These are phyloP conservation scores for Stichopus chloronotus DNA, from an alignment of 35 echinoderm and acorn worm species.

Conservation along the genomic window DNA sequence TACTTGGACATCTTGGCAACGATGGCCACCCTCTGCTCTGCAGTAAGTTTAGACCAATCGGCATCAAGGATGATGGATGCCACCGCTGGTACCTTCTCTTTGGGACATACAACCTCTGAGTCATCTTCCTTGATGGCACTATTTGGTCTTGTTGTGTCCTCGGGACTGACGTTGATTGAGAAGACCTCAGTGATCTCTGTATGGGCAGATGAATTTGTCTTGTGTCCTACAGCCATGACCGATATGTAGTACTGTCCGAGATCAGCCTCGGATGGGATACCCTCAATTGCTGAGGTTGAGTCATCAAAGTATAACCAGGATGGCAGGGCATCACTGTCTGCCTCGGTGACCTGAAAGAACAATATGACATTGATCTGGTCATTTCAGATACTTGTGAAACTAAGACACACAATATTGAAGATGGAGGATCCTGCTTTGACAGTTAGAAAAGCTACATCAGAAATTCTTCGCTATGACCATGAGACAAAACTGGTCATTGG, in stretches of 20 bases:
- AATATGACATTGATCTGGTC: conserved; percentile 18
- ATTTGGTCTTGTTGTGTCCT: conserved; percentile 39
- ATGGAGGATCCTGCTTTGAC: too few relatives aligned
- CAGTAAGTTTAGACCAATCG: conserved; percentile 76
- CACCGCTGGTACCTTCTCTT: conserved; percentile 71
- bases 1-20: conserved; percentile 92
- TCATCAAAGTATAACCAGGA: conserved; percentile 83
- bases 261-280: conserved; percentile 93
- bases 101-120: conserved; percentile 64
- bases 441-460: too few relatives aligned
- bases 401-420: not conserved
- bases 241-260: conserved; percentile 88
- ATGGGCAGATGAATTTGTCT: conserved; percentile 55
- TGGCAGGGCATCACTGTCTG: conserved; percentile 75
- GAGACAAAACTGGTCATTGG: too few relatives aligned
- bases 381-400: not conserved
- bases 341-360: conserved; percentile 83
- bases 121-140: conserved; percentile 57
- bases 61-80: conserved; percentile 98
- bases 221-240: conserved; percentile 82
- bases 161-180: conserved; percentile 62
- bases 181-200: conserved; percentile 83
- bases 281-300: conserved; percentile 65
- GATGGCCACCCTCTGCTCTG: conserved; percentile 63
- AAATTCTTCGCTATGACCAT: too few relatives aligned